Conservation (phyloP, 2,113 vertebrate species). For the Orthochromis indermauri region DNA sequence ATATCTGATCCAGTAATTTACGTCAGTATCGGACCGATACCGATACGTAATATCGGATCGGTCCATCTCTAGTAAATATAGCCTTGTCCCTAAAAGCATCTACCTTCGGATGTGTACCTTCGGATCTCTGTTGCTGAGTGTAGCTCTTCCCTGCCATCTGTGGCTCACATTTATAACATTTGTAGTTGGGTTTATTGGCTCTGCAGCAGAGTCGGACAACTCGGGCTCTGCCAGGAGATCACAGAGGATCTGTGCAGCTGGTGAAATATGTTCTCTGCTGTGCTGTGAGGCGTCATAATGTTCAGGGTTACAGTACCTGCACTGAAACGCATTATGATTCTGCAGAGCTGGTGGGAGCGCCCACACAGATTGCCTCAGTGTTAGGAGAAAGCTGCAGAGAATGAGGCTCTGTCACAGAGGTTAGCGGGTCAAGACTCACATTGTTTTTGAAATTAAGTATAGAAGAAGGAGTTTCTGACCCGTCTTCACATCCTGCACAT, state of each 20-base stretch:
- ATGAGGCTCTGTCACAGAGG: neutral
- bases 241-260: neutral
- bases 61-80: neutral
- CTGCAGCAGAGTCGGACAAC: conserved; percentile 2
- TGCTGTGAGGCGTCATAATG: neutral
- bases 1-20: too few species aligned
- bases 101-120: neutral
- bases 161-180: conserved; percentile 1
- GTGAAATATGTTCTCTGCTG: conserved; percentile 8
- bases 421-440: neutral
- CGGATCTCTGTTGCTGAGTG: neutral
- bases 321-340: neutral
- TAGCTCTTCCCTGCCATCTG: neutral
- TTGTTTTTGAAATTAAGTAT: neutral
- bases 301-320: neutral
- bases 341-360: neutral
- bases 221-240: neutral
- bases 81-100: neutral
- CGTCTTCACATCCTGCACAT: neutral
- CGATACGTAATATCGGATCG: too few species aligned
- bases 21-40: too few species aligned
- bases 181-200: neutral
- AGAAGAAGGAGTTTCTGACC: neutral
- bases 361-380: neutral
- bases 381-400: neutral